A percentile compares a stretch with the other conserved stretches of the same genome.
Evolutionary conservation across 2,888 invertebrate species (phyloP).

Genomic region (Horisme vitalbata): DNA sequence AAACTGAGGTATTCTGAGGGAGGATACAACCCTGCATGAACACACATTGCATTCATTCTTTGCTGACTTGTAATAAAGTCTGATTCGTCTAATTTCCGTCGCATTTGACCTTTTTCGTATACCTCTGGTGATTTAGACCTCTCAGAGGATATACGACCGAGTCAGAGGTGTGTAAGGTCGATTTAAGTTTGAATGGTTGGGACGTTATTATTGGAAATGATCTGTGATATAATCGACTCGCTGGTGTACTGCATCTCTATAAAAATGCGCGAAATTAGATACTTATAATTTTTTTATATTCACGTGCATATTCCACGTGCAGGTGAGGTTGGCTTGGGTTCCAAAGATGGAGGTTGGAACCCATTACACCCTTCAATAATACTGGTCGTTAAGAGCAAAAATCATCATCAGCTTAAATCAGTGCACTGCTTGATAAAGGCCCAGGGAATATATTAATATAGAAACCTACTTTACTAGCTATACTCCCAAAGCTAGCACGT

Average conservation of each 20-base stretch:
- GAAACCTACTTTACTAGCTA: too few species aligned
- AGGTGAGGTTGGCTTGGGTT: too few species aligned
- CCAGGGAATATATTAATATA: too few species aligned
- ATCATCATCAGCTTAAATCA: too few species aligned
- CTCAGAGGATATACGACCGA: conserved; percentile 28
- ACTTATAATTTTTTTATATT: too few species aligned
- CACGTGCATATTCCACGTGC: too few species aligned
- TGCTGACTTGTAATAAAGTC: conserved; percentile 40
- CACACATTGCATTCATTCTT: conserved; percentile 47
- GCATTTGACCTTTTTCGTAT: conserved; percentile 55
- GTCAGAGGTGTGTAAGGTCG: conserved; percentile 18
- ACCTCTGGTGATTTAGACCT: conserved; percentile 46
- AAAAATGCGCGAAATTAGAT: background rate
- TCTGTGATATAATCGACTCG: conserved; percentile 14
- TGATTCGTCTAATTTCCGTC: conserved; percentile 51
- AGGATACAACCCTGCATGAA: conserved; percentile 44
- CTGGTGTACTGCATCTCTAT: conserved; percentile 2
- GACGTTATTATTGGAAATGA: conserved; percentile 13
- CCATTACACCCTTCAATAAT: too few species aligned
- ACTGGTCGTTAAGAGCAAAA: too few species aligned
- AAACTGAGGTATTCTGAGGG: conserved; percentile 42
- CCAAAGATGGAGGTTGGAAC: too few species aligned
- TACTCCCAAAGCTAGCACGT: too few species aligned
- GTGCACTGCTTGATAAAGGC: too few species aligned
- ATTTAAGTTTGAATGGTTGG: conserved; percentile 2